These are phyloP conservation scores for Nasua narica DNA, from an alignment of 2,797 vertebrate genomes.

Conservation along the genomic window DNA sequence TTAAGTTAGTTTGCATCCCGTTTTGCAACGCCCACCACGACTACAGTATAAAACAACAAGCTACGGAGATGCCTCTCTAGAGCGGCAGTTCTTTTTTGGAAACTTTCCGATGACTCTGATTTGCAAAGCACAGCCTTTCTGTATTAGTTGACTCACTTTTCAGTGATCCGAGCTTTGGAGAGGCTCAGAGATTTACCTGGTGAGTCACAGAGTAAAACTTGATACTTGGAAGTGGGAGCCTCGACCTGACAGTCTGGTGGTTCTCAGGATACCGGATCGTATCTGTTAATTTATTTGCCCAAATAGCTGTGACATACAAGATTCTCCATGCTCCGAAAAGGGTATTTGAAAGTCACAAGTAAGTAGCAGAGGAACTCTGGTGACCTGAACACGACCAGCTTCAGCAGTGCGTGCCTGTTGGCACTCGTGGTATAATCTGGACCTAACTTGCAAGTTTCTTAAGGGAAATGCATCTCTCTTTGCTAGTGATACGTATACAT, in stretches of 20 bases:
- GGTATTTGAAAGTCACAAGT: slow-evolving; percentile 2
- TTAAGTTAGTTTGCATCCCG: not conserved
- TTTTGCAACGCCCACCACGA: not conserved
- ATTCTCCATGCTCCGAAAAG: slow-evolving; percentile 20
- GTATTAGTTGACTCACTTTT: not conserved
- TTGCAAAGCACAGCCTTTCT: not conserved
- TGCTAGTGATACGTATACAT: not conserved
- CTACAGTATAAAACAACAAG: not conserved
- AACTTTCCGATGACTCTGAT: not conserved
- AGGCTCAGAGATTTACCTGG: not conserved
- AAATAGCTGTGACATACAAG: slow-evolving; percentile 3
- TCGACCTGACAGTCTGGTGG: not conserved
- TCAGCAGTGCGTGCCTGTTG: not conserved
- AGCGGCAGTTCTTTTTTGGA: not conserved
- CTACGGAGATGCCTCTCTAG: not conserved
- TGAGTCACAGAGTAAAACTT: not conserved
- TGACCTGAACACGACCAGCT: not conserved
- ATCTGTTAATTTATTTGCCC: slow-evolving; percentile 3
- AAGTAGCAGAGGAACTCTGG: not conserved
- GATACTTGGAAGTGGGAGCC: not conserved
- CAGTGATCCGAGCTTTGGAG: not conserved
- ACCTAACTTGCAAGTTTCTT: not conserved
- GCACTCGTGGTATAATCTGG: not conserved
- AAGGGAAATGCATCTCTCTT: not conserved
- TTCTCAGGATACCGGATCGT: not conserved